phyloP scores from a whole-genome alignment of 2,797 vertebrate genomes.

The Melanotaenia boesemani region DNA sequence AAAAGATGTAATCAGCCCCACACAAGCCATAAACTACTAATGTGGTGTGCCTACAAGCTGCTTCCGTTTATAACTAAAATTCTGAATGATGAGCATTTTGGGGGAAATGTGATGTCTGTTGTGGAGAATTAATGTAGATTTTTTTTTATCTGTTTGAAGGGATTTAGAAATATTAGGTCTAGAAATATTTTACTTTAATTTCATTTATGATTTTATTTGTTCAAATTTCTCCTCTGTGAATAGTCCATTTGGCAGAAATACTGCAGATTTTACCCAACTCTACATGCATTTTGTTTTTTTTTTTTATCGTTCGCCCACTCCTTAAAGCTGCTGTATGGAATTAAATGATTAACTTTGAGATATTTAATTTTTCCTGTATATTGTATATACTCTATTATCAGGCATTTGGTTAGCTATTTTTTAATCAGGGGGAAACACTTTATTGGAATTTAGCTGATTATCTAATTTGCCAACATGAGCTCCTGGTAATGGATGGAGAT shows the following conservation, averaged over 20 bases:
- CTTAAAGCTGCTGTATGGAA: no score
- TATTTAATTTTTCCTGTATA: no score
- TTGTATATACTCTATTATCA: background rate
- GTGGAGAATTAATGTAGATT: background rate
- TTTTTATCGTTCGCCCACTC: no score
- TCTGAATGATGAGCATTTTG: background rate
- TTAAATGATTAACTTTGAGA: no score
- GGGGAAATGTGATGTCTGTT: background rate
- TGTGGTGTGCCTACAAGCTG: background rate
- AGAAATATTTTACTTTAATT: no score
- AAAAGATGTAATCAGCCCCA: background rate
- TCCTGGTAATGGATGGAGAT: no score
- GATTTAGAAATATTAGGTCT: background rate
- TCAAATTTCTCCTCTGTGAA: no score
- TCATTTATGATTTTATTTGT: no score
- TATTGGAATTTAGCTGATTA: background rate
- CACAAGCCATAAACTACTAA: background rate
- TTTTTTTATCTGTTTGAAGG: background rate
- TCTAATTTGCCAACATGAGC: background rate
- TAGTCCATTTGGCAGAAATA: no score
- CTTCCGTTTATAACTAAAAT: background rate
- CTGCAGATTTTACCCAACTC: no score
- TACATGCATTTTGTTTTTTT: no score
- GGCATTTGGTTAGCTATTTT: background rate
- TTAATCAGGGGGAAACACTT: background rate